These are phyloP conservation scores for Zaprionus gabonicus DNA, from an alignment of 1,140 invertebrate genomes.

Conservation along the genomic window DNA sequence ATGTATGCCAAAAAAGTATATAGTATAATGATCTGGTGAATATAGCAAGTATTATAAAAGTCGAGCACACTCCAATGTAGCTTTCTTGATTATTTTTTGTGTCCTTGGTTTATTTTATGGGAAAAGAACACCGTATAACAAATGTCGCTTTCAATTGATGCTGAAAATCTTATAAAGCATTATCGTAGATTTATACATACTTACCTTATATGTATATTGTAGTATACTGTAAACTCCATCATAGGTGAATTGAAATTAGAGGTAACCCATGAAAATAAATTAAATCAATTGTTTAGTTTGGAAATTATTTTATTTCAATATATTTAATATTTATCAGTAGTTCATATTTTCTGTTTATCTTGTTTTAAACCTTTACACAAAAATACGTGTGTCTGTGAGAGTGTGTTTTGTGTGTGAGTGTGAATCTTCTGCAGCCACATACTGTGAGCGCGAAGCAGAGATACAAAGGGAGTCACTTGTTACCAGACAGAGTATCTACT, in stretches of 20 bases:
- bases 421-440: not conserved
- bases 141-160: too few relatives aligned
- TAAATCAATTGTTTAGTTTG: constrained; percentile 51
- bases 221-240: not conserved
- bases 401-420: constrained; percentile 20
- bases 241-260: not conserved
- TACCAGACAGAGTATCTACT: not conserved
- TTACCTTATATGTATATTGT: not conserved
- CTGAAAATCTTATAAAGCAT: too few relatives aligned
- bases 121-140: too few relatives aligned
- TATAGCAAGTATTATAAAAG: too few relatives aligned
- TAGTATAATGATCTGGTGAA: too few relatives aligned
- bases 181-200: not conserved
- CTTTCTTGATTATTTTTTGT: too few relatives aligned
- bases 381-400: constrained; percentile 59
- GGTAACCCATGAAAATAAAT: not conserved
- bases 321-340: constrained; percentile 80
- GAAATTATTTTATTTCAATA: constrained; percentile 82
- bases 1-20: too few relatives aligned
- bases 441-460: not conserved
- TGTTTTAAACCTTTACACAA: constrained; percentile 73
- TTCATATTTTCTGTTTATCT: constrained; percentile 66
- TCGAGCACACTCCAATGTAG: too few relatives aligned
- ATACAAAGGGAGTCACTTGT: not conserved
- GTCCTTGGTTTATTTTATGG: too few relatives aligned